Evolutionary conservation across 2,113 vertebrate genomes (phyloP), one percentile per base, ranked within the genome.

Genomic region (Anas platyrhynchos): DNA sequence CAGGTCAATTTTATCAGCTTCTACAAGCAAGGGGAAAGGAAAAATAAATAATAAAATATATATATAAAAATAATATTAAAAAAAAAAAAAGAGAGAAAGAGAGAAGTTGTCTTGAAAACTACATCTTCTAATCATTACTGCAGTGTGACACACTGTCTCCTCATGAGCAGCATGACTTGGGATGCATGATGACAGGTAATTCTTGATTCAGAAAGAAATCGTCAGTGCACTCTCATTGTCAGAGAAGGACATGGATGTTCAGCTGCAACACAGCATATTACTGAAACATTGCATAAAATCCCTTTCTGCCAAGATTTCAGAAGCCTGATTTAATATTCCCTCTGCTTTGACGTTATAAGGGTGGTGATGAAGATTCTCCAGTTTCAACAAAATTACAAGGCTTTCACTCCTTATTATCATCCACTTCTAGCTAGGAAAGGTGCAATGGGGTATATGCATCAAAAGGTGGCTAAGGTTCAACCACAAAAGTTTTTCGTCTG

Each of bases 141-240:
- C 59, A 77, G 46, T 26, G 3, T 65, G 54, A 76, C 12, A 3
- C 55, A 63, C 77, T 85, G 74, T 44, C 90, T 79, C 73, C 86
- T 96, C 83, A 74, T 67, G 91, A 94, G 62, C 55, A 86, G 58
- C 78, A 16, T 20, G 55, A 94, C 69, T 94, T 87, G 71, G 91
- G 85, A 78, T 96, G 80, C 0, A 4, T 17, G 34, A 86, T 96
- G 97, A 96, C 96, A 98, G 96, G 89, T 95, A 91, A 97, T 96
- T 98, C 96, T 83, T 79, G 96, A 75, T 88, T 89, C 77, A 89
- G 61, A 78, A 91, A 65, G 88, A 96, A 97, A 86, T 56, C 91
- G 31, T 62, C 65, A 91, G 43, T 85, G 86, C 41, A 93, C 90
- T 86, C 91, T 93, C 87, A 59, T 93, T 96, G 94, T 94, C 81